Conservation (phyloP, 2,113 vertebrate species). For the Urocynchramus pylzowi region DNA sequence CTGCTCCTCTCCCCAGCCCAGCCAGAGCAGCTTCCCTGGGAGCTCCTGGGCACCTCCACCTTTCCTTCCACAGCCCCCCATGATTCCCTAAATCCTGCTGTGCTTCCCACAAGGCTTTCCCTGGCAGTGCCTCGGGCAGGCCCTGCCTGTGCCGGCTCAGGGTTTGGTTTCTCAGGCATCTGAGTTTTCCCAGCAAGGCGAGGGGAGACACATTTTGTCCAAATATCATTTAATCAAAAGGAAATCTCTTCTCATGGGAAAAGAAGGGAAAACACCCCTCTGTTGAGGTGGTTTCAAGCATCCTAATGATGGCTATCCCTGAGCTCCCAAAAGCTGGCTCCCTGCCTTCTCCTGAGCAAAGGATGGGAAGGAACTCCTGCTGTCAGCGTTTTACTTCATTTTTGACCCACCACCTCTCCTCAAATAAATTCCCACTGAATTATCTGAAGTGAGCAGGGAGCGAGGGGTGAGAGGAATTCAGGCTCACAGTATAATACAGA, state of each 20-base stretch:
- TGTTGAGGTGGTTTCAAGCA: background rate
- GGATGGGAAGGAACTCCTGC: background rate
- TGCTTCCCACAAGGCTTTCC: background rate
- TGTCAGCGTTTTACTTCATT: constrained; percentile 39
- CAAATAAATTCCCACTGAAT: constrained; percentile 47
- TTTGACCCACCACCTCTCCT: constrained; percentile 49
- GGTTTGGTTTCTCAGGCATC: background rate
- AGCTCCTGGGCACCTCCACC: background rate
- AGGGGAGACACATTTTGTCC: background rate
- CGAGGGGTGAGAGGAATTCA: background rate
- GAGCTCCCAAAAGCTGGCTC: background rate
- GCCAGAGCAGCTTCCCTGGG: background rate
- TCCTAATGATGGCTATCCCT: background rate
- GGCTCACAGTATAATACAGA: constrained; percentile 3
- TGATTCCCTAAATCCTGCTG: background rate
- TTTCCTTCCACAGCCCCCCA: background rate
- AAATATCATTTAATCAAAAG: background rate
- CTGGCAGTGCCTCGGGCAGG: background rate
- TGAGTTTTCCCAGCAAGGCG: background rate
- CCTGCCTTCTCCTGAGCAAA: background rate
- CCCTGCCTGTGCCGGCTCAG: background rate
- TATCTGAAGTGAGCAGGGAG: constrained; percentile 38
- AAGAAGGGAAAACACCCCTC: background rate
- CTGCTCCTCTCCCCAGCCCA: background rate
- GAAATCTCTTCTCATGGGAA: background rate